Evolutionary conservation across 2,888 invertebrate species (phyloP).

Genomic region (Callinectes sapidus): DNA sequence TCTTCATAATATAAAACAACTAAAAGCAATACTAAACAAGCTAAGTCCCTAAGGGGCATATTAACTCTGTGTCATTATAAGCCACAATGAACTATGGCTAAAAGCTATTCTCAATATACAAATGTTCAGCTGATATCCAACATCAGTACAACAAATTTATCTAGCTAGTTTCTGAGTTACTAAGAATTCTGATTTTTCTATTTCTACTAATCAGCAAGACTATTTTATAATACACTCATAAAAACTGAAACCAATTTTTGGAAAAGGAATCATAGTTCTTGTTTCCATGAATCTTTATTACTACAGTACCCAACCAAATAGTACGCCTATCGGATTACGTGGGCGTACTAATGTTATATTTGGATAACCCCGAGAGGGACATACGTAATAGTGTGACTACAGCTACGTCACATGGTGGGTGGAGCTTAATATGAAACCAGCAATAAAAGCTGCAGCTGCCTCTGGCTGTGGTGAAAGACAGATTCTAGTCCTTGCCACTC

Average conservation of each 20-base stretch:
- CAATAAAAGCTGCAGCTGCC: too few relatives aligned
- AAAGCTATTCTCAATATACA: background rate
- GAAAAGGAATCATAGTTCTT: too few relatives aligned
- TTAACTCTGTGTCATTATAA: background rate
- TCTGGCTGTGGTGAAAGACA: too few relatives aligned
- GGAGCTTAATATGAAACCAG: too few relatives aligned
- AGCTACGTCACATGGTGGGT: too few relatives aligned
- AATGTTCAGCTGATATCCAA: constrained; percentile 6
- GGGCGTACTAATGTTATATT: too few relatives aligned
- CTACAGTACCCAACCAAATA: too few relatives aligned
- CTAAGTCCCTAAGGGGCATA: background rate
- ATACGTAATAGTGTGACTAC: too few relatives aligned
- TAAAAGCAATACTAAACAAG: constrained; percentile 11
- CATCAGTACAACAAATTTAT: background rate
- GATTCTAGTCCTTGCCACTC: too few relatives aligned
- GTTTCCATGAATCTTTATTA: too few relatives aligned
- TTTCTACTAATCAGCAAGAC: background rate
- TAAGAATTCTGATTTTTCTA: background rate
- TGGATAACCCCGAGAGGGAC: too few relatives aligned
- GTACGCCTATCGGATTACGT: too few relatives aligned
- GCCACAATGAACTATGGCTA: constrained; percentile 10
- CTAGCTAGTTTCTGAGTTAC: background rate
- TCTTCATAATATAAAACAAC: background rate
- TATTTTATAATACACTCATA: background rate
- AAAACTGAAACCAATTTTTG: background rate